Evolutionary conservation across 2,113 vertebrate species (phyloP).

Genomic region (Todiramphus saurophagus): DNA sequence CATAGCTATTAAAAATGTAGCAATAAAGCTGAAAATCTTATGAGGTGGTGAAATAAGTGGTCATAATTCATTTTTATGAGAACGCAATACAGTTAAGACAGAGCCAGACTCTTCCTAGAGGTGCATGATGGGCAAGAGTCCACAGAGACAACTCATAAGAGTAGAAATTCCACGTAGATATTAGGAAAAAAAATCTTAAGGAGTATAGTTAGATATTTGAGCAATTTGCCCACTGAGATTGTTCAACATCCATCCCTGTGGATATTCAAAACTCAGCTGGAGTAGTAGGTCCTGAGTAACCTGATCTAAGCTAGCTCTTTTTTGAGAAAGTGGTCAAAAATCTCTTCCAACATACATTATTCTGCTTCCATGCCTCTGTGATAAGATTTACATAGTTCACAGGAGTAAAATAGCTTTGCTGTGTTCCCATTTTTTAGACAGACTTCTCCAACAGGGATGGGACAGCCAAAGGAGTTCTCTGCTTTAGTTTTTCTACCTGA

Average conservation of each 20-base stretch:
- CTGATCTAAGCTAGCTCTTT: neutral
- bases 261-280: neutral
- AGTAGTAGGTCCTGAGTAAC: neutral
- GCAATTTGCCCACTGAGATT: neutral
- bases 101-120: neutral
- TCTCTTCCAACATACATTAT: neutral
- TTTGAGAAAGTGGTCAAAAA: neutral
- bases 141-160: neutral
- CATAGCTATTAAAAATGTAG: neutral
- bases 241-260: neutral
- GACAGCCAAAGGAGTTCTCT: neutral
- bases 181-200: neutral
- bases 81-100: neutral
- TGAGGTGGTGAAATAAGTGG: conserved; percentile 10
- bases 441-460: neutral
- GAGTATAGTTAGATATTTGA: neutral
- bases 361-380: neutral
- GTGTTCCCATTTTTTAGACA: neutral
- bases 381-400: neutral
- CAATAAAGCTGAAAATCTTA: neutral
- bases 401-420: neutral
- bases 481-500: neutral
- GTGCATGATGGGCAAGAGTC: neutral
- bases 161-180: neutral
- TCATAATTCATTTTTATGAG: conserved; percentile 32